Percentiles rank a stretch among this genome's conserved stretches.
phyloP scores from a whole-genome alignment of 2,797 vertebrate species.

The Petrocephalus schoutedeni region DNA sequence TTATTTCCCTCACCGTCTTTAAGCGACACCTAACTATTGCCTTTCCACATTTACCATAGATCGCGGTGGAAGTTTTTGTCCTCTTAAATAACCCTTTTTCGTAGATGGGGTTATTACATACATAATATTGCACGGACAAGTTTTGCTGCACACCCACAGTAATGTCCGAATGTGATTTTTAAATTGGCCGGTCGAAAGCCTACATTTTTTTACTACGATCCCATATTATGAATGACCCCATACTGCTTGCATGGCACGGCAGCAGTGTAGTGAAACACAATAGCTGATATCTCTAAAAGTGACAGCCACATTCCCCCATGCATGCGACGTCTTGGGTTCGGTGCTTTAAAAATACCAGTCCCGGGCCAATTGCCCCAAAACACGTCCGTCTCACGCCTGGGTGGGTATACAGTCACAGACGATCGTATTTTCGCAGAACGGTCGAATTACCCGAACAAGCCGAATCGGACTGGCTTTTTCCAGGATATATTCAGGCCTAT shows the following conservation, averaged over 20 bases:
- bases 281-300: neutral
- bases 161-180: no score
- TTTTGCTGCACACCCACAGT: neutral
- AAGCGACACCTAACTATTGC: neutral
- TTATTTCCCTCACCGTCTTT: neutral
- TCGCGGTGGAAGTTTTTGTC: neutral
- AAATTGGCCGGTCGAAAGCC: neutral
- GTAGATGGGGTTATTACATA: neutral
- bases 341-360: conserved; percentile 44
- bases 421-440: neutral
- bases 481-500: neutral
- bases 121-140: neutral
- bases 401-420: conserved; percentile 31
- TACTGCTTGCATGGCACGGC: neutral
- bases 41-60: neutral
- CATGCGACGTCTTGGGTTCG: neutral
- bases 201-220: neutral
- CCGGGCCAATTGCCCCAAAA: conserved; percentile 45
- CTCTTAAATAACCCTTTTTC: neutral
- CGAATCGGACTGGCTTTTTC: neutral
- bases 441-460: conserved; percentile 1
- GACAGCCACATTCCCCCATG: neutral
- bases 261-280: neutral
- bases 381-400: conserved; percentile 42
- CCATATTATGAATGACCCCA: neutral